These are phyloP conservation scores for Palythoa caribaeorum DNA, from an alignment of 92 coral and sea anemone genomes.

Conservation along the genomic window DNA sequence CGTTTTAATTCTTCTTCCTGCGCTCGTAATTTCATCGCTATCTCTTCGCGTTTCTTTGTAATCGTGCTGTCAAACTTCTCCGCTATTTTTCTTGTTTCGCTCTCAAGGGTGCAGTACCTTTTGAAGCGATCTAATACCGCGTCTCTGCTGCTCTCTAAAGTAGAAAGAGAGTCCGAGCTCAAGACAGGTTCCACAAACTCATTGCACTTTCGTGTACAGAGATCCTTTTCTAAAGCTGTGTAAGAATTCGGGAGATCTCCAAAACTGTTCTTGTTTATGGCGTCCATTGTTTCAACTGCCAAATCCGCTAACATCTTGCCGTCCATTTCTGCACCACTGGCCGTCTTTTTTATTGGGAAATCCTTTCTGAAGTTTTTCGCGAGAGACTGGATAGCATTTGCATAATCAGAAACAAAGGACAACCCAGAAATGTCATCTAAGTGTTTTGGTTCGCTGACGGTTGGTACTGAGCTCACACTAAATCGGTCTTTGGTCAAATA, in stretches of 20 bases:
- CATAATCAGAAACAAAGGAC: conserved; percentile 23
- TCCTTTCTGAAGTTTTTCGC: neutral
- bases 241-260: conserved; percentile 32
- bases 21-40: conserved; percentile 5
- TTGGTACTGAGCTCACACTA: conserved; percentile 54
- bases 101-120: conserved; percentile 11
- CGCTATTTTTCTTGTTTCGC: neutral
- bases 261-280: conserved; percentile 45
- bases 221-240: conserved; percentile 30
- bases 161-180: neutral
- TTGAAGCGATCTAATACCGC: conserved; percentile 11
- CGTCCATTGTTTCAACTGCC: conserved; percentile 19
- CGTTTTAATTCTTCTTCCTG: neutral
- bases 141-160: neutral
- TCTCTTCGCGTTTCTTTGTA: conserved; percentile 8
- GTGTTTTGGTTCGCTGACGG: conserved; percentile 50
- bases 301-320: conserved; percentile 48
- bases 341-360: conserved; percentile 45
- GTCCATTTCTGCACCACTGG: conserved; percentile 47
- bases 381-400: conserved; percentile 1
- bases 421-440: conserved; percentile 23
- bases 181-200: conserved; percentile 44
- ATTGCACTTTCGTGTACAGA: conserved; percentile 44
- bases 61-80: neutral
- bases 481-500: conserved; percentile 55